These are phyloP conservation scores for Papilio dardanus DNA, from an alignment of 1,140 invertebrate genomes.

Conservation along the genomic window DNA sequence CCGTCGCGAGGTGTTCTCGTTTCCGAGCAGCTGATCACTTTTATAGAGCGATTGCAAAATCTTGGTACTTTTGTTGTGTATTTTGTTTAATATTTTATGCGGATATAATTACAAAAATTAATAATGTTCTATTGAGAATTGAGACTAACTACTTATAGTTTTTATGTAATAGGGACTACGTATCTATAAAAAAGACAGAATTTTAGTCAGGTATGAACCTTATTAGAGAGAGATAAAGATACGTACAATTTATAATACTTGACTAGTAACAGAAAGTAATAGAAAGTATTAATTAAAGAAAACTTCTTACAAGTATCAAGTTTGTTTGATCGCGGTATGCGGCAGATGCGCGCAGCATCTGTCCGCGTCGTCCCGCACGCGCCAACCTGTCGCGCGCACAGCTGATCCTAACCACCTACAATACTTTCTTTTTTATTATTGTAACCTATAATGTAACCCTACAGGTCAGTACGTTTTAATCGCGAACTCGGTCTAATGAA, in stretches of 20 bases:
- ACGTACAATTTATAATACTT: no score
- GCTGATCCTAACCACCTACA: conserved; percentile 61
- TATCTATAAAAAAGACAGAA: no score
- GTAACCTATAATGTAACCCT: not conserved
- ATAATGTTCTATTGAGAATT: no score
- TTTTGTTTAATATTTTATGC: not conserved
- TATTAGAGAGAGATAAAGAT: no score
- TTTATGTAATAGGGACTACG: no score
- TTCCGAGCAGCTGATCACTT: conserved; percentile 62
- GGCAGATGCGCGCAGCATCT: conserved; percentile 75
- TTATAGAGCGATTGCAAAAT: not conserved
- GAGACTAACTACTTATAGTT: no score
- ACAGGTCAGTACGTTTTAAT: no score
- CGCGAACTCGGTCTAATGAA: no score
- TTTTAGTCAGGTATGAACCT: not conserved
- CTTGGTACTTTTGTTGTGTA: not conserved
- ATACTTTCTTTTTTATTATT: conserved; percentile 52
- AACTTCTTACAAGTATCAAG: conserved; percentile 60
- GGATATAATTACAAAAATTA: not conserved
- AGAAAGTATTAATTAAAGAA: no score
- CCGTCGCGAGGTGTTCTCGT: conserved; percentile 57
- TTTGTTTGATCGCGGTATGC: conserved; percentile 18
- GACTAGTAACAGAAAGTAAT: no score
- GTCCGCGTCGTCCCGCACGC: conserved; percentile 46
- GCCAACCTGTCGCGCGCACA: conserved; percentile 51